phyloP scores from a whole-genome alignment of 2,888 invertebrate species.

The Bursaphelenchus okinawaensis region DNA sequence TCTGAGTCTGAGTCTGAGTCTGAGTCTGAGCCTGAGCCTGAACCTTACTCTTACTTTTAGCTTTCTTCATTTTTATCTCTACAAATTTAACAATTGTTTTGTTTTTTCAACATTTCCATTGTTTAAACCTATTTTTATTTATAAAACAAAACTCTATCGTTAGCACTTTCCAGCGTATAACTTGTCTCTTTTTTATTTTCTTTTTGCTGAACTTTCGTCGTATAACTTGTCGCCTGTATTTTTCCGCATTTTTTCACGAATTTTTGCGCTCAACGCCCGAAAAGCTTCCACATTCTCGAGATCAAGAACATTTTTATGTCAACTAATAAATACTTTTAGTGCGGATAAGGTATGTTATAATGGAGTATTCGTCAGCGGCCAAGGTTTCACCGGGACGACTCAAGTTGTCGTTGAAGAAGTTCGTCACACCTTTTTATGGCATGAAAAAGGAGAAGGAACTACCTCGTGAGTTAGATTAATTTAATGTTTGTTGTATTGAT shows the following conservation, averaged over 20 bases:
- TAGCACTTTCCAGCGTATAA: too few species aligned
- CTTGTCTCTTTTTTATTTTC: too few species aligned
- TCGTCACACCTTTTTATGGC: constrained; percentile 30
- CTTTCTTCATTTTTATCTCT: too few species aligned
- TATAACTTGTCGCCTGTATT: neutral
- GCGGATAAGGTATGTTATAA: neutral
- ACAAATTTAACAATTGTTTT: too few species aligned
- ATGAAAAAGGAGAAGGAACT: constrained; percentile 29
- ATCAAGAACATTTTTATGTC: neutral
- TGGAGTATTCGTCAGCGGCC: neutral
- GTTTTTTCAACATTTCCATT: too few species aligned
- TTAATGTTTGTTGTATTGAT: neutral
- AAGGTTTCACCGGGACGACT: neutral
- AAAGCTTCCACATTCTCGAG: neutral
- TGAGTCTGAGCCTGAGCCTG: too few species aligned
- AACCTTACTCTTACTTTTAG: too few species aligned
- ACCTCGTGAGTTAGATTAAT: constrained; percentile 22
- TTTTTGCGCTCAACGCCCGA: neutral
- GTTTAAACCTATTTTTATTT: too few species aligned
- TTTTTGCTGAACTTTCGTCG: neutral
- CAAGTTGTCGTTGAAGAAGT: neutral
- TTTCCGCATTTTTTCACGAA: neutral
- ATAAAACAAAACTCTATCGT: too few species aligned
- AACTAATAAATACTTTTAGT: too few species aligned
- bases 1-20: too few species aligned